Evolutionary conservation across 2,113 vertebrate genomes (phyloP), one percentile per base, ranked within the genome.

Genomic region (Gallinago paraguaiae): DNA sequence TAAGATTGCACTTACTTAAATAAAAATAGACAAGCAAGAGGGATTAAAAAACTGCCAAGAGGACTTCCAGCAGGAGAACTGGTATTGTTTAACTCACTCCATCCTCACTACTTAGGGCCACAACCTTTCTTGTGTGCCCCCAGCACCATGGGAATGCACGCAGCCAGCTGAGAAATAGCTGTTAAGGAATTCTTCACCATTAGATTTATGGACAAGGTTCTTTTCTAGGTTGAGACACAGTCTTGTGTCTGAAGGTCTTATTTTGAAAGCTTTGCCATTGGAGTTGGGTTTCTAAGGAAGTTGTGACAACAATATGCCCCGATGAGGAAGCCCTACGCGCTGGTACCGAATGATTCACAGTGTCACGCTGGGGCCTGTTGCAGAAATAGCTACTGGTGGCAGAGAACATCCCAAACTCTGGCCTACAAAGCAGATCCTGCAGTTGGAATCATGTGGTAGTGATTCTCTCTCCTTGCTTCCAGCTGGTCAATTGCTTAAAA

Each of bases 351-450:
- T 94, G 96, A 94, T 74, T 95, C 93, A 92, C 2, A 1, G 53
- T 22, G 65, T 75, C 90, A 88, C 74, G 6, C 35, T 71, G 30
- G 35, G 75, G 61, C 19, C 28, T 39, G 37, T 13, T 89, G 84
- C 92, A 95, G 86, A 96, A 97, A 92, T 89, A 93, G 53, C 83
- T 82, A 13, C 41, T 72, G 63, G 76, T 59, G 70, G 43, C 64
- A 82, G 56, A 81, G 64, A 84, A 12, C 65, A 88, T 94, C 88
- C 69, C 82, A 71, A 94, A 84, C 60, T 89, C 48, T 93, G 81
- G 30, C 77, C 77, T 87, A 88, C 69, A 79, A 92, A 91, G 57
- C 69, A 91, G 50, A 89, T 82, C 43, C 53, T 85, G 74, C 50
- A 61, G 35, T 1, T 2, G 79, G 88, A 92, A 86, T 94, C 95